Percentiles rank a stretch among this genome's conserved stretches.
phyloP scores from a whole-genome alignment of 2,888 invertebrate genomes.

The Phyllotreta cruciferae region DNA sequence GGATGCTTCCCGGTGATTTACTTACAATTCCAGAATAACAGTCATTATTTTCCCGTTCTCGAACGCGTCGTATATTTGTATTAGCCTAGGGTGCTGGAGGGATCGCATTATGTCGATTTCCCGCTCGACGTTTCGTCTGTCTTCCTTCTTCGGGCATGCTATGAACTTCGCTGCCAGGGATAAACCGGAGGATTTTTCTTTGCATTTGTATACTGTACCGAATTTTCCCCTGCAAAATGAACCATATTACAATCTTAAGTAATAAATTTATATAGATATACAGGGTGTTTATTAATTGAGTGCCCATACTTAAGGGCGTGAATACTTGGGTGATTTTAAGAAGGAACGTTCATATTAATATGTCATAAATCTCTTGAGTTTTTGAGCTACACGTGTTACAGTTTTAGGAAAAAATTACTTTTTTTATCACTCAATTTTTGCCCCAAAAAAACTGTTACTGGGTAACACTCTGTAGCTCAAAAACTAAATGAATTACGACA shows the following conservation, averaged over 20 bases:
- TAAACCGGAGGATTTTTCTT: conserved; percentile 80
- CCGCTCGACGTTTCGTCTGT: conserved; percentile 88
- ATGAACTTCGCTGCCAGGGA: conserved; percentile 94
- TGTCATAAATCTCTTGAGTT: too few species aligned
- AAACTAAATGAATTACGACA: too few species aligned
- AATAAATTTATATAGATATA: neutral
- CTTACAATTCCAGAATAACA: conserved; percentile 97
- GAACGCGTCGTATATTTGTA: conserved; percentile 97
- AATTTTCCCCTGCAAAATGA: conserved; percentile 85
- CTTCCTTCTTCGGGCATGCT: conserved; percentile 82
- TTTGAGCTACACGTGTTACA: too few species aligned
- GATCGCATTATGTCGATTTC: conserved; percentile 97
- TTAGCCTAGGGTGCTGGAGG: conserved; percentile 92
- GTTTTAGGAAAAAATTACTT: too few species aligned
- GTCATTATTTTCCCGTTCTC: conserved; percentile 94
- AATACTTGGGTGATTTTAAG: too few species aligned
- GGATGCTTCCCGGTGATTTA: conserved; percentile 50
- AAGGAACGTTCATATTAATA: neutral
- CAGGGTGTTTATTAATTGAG: too few species aligned
- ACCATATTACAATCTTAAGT: conserved; percentile 6
- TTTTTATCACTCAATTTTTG: too few species aligned
- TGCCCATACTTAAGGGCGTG: too few species aligned
- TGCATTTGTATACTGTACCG: conserved; percentile 93
- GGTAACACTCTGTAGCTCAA: too few species aligned
- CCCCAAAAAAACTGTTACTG: too few species aligned